phyloP scores from a whole-genome alignment of 2,797 vertebrate genomes.

The Malurus splendens region DNA sequence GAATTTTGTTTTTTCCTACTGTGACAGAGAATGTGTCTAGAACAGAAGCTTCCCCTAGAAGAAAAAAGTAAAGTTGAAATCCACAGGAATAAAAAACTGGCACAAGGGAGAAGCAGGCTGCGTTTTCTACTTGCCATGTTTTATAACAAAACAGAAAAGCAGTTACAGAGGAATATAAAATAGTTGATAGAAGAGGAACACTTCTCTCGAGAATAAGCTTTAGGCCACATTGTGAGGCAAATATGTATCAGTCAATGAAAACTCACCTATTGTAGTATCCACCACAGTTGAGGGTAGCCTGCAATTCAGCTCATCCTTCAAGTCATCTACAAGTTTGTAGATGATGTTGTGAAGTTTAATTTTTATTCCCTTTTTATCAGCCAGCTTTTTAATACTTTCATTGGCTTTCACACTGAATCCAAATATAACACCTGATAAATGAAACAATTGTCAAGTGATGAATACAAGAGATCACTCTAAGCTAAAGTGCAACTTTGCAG shows the following conservation, averaged over 20 bases:
- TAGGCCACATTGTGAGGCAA: fast-evolving
- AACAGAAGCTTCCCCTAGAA: constrained; percentile 82
- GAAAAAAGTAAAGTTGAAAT: neutral
- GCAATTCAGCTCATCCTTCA: constrained; percentile 82
- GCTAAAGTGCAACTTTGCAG: neutral
- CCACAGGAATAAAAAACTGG: neutral
- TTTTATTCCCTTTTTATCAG: constrained; percentile 76
- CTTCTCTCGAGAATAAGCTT: neutral
- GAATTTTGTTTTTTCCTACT: constrained; percentile 84
- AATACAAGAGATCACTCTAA: neutral
- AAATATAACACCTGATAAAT: constrained; percentile 80
- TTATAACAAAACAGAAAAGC: neutral
- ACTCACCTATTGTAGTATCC: constrained; percentile 77
- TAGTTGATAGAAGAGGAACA: neutral
- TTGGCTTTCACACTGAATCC: constrained; percentile 85
- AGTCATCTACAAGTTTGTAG: constrained; percentile 87
- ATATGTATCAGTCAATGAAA: neutral
- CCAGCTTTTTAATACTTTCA: constrained; percentile 76
- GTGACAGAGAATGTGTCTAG: constrained; percentile 81
- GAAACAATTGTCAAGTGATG: neutral
- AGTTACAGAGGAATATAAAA: neutral
- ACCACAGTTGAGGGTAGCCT: constrained; percentile 68
- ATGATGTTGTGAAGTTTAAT: constrained; percentile 85
- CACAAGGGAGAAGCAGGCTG: neutral
- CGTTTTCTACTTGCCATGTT: neutral